Base-by-base conservation (phyloP, 2,797 vertebrate species). In the Adelosebastes latens region DNA sequence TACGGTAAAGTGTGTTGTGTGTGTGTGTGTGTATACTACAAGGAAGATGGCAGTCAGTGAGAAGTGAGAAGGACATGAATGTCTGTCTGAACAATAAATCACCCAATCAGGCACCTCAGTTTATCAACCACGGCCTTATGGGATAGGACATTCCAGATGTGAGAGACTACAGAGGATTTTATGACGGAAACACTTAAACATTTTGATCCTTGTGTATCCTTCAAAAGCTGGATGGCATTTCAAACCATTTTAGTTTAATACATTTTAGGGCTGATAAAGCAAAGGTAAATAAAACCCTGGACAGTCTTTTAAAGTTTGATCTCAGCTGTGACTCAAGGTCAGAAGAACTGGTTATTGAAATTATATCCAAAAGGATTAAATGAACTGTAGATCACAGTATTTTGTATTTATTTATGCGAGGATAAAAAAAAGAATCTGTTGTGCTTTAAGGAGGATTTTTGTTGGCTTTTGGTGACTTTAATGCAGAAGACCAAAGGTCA, bases 71-170 rank as follows among this genome's bases (percentile, higher is more conserved):
- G 77, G 87, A 82, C 80, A 81, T 85, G 66, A 77, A 81, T 85
- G 76, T 87, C 83, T 82, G 63, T 73, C 62, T 82, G 75, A 75
- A 67, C 52, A 69, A 87, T 90, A 82, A 87, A 89, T 88, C 87
- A 86, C 76, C 85, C 75, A 87, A 87, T 89, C 77, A 85, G 70
- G 75, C 75, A 73, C 69, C 82, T 83, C 42, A 8, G 81, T 85
- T 87, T 60, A 80, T 88, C 77, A 83, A 53, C 56, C 78, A 65
- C 67, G 32, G 73, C 70, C 75, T 81, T 84, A 80, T 81, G 82
- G 72, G 75, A 87, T 69, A 49, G 58, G 64, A 60, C n/a, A 64
- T 64, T 83, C 79, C 72, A 82, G 82, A 88, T 86, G 72, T 75
- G 72, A 71, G 70, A 62, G 62, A 73, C 67, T 53, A 65, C 63